A percentile compares a stretch with the other conserved stretches of the same genome.
Evolutionary conservation across 1,140 invertebrate species (phyloP).

Genomic region (Hyphantria cunea): DNA sequence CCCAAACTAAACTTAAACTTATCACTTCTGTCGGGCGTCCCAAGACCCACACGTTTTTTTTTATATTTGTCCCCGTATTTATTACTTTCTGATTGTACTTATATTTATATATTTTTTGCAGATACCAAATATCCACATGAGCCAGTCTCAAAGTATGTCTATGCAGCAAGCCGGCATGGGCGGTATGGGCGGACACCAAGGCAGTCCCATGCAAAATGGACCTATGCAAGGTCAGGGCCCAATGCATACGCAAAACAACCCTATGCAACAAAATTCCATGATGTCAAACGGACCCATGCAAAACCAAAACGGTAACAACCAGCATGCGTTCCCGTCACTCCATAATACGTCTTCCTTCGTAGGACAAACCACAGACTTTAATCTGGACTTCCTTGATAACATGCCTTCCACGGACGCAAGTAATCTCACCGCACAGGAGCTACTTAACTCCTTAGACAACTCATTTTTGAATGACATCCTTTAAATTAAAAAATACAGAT

Average conservation of each 20-base stretch:
- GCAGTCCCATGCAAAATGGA: constrained; percentile 58
- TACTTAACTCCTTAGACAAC: constrained; percentile 86
- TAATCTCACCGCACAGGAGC: constrained; percentile 89
- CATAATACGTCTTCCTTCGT: constrained; percentile 81
- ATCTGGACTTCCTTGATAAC: constrained; percentile 91
- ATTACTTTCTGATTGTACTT: too few relatives aligned
- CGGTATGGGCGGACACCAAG: constrained; percentile 35
- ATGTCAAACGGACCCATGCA: constrained; percentile 58
- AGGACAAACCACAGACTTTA: constrained; percentile 86
- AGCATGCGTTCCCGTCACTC: constrained; percentile 63
- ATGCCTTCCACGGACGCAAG: constrained; percentile 86
- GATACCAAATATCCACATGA: constrained; percentile 86
- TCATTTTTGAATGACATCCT: constrained; percentile 78
- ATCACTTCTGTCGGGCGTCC: too few relatives aligned
- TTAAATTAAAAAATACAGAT: constrained; percentile 36
- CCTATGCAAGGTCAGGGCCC: constrained; percentile 45
- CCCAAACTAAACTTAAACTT: too few relatives aligned
- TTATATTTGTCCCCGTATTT: too few relatives aligned
- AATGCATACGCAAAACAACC: constrained; percentile 47
- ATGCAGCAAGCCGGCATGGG: constrained; percentile 79
- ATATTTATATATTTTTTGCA: constrained; percentile 65
- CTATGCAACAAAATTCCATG: constrained; percentile 62
- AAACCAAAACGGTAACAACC: constrained; percentile 43
- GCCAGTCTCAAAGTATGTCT: constrained; percentile 84
- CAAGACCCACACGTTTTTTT: too few relatives aligned